Conservation (phyloP, 2,113 vertebrate genomes). For the Solenodon paradoxus region DNA sequence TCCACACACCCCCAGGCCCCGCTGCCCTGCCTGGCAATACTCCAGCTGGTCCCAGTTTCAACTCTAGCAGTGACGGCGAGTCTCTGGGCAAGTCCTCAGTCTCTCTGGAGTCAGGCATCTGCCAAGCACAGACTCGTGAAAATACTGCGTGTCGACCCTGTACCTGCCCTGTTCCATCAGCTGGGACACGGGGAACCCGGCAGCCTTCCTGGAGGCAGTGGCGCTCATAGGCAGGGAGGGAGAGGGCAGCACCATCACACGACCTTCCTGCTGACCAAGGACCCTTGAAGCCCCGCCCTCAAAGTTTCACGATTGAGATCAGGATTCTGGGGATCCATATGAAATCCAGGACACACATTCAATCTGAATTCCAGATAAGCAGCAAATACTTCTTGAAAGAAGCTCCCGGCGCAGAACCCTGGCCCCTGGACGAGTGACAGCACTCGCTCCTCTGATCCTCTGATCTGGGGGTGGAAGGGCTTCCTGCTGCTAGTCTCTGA, state of each 20-base stretch:
- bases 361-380: neutral
- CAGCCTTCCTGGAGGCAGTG: too few species aligned
- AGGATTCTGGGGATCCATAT: neutral
- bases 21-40: too few species aligned
- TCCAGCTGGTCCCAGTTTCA: too few species aligned
- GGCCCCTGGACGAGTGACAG: neutral
- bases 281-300: neutral
- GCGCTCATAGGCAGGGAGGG: too few species aligned
- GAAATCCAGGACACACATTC: too few species aligned
- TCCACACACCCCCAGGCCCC: neutral
- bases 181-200: too few species aligned
- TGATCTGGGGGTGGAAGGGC: neutral
- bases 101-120: neutral
- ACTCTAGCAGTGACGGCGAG: too few species aligned
- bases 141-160: accelerated
- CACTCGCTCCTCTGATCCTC: neutral
- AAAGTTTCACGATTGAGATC: accelerated
- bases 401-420: too few species aligned
- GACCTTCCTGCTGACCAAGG: neutral
- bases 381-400: too few species aligned
- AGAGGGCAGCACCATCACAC: accelerated
- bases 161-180: accelerated
- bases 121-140: accelerated
- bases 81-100: accelerated
- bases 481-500: neutral